These are phyloP conservation scores for Chrysomela aeneicollis DNA, from an alignment of 2,888 invertebrate species.

Conservation along the genomic window DNA sequence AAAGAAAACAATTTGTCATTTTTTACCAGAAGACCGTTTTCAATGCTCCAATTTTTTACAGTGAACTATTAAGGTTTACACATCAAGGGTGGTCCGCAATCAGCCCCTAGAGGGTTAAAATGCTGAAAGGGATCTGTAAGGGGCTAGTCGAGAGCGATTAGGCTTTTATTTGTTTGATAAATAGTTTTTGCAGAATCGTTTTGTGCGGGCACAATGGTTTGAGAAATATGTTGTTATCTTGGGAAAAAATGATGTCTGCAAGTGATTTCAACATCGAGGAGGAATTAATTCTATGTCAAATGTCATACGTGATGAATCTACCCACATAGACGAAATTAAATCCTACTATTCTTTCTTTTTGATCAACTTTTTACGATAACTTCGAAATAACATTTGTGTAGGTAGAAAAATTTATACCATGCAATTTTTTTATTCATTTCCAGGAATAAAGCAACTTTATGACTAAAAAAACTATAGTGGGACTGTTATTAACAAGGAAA, in stretches of 20 bases:
- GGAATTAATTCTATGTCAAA: not conserved
- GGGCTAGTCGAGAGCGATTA: constrained; percentile 49
- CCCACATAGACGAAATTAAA: no score
- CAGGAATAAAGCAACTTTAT: no score
- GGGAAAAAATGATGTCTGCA: constrained; percentile 23
- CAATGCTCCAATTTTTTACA: constrained; percentile 48
- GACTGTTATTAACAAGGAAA: no score
- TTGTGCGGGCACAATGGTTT: constrained; percentile 34
- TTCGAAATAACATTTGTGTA: no score
- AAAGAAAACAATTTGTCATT: constrained; percentile 51
- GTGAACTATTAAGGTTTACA: constrained; percentile 38
- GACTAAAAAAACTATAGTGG: no score
- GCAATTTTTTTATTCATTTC: no score
- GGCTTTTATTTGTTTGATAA: constrained; percentile 47
- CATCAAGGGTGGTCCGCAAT: constrained; percentile 49
- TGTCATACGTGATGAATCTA: not conserved
- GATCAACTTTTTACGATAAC: no score
- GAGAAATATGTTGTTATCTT: constrained; percentile 30
- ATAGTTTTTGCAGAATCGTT: constrained; percentile 49
- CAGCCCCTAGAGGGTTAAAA: constrained; percentile 46
- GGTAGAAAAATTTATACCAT: no score
- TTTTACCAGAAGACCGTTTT: constrained; percentile 40
- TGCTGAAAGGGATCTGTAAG: constrained; percentile 45
- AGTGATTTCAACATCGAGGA: not conserved
- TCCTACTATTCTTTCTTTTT: no score